Evolutionary conservation across 2,113 vertebrate species (phyloP), one percentile per base, ranked within the genome.

Genomic region (Tinamus guttatus): DNA sequence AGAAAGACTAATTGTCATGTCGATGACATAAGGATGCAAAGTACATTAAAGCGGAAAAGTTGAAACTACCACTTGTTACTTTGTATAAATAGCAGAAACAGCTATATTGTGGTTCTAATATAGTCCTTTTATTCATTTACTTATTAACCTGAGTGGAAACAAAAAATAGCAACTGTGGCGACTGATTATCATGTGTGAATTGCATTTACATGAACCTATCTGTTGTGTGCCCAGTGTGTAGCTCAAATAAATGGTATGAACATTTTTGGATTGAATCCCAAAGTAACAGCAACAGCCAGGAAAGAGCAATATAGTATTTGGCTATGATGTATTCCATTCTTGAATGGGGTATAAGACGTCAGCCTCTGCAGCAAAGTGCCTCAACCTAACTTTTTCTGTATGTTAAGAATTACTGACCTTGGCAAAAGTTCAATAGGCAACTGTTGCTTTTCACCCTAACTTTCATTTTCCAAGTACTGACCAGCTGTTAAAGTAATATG

Each of bases 111-210:
- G 11, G 14, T 36, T 51, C 7, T 7, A 3, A 17, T 28, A 25
- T 5, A 19, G 4, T 14, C 12, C 21, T 49, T 60, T 25, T 25
- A 43, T 17, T 43, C 43, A 43, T 43, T 43, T 43, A 43, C 38
- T 54, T 54, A 82, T 64, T 69, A 63, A 51, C 19, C 7, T 5
- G 19, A 19, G 9, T 58, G 11, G 28, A 59, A 43, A 43, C 43
- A 47, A 90, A 64, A 64, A 51, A 56, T 28, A 64, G 88, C 51
- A 59, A 88, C 83, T 94, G 92, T 75, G 95, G 94, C 45, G 69
- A 22, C 74, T 87, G 62, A 71, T 82, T 81, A 59, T 47, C 25
- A 1, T 83, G 85, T 82, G 94, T 81, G 59, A 56, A n/a, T 82
- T 91, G 54, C 62, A 52, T 59, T 81, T 91, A 93, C 86, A 86